Conservation (phyloP, 1,140 invertebrate species). For the Doryteuthis pealeii region DNA sequence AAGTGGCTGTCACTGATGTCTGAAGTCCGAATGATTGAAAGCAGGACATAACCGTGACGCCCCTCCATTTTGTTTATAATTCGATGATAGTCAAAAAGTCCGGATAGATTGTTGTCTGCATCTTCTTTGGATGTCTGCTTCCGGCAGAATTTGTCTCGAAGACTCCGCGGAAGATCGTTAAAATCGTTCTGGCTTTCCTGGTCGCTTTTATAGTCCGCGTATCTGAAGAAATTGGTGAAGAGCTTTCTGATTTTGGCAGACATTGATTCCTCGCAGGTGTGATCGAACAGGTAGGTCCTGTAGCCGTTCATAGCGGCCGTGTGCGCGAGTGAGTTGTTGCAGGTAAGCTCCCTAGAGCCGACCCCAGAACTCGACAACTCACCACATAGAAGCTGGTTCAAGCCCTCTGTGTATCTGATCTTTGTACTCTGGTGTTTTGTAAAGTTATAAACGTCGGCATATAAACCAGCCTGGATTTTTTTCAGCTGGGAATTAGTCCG, state of each 20-base stretch:
- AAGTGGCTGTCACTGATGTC: neutral
- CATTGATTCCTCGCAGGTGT: slow-evolving; percentile 1
- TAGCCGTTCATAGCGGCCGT: neutral
- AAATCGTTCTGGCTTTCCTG: neutral
- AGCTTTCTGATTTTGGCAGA: neutral
- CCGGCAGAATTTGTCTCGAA: neutral
- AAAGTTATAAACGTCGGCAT: slow-evolving; percentile 3
- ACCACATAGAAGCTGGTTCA: slow-evolving; percentile 4
- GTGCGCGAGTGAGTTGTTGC: neutral
- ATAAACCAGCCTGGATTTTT: neutral
- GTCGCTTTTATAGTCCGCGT: neutral
- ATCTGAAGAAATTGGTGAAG: neutral
- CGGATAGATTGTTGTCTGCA: neutral
- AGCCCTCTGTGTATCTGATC: neutral
- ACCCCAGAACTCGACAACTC: neutral
- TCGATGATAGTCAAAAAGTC: neutral
- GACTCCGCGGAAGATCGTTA: neutral
- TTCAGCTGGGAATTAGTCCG: neutral
- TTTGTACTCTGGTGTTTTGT: slow-evolving; percentile 1
- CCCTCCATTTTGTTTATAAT: neutral
- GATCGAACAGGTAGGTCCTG: slow-evolving; percentile 2
- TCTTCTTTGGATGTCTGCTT: neutral
- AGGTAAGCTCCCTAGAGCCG: neutral
- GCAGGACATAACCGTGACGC: neutral
- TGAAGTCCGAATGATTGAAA: neutral